Percentiles rank a stretch among this genome's conserved stretches.
Conservation (phyloP, 1,140 invertebrate species). For the Caenorhabditis elegans region DNA sequence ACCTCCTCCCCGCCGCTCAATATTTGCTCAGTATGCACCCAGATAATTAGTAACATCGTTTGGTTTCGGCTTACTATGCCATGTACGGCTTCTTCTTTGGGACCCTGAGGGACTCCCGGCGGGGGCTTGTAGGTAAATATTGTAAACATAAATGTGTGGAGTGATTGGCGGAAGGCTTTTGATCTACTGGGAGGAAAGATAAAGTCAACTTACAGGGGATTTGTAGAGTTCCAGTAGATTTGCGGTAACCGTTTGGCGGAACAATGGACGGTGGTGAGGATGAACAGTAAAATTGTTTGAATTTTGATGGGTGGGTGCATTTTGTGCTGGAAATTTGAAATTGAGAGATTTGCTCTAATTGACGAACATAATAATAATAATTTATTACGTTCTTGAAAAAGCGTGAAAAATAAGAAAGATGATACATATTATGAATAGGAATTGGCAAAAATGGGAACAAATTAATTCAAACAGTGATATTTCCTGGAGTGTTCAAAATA, state of each 20-base stretch:
- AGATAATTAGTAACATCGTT: conserved; percentile 27
- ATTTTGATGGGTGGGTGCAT: too few species aligned
- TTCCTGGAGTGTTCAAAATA: too few species aligned
- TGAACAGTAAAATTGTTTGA: too few species aligned
- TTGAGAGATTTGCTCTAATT: too few species aligned
- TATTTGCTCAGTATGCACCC: conserved; percentile 15
- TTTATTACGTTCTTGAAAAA: neutral
- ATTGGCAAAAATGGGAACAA: neutral
- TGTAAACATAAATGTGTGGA: conserved; percentile 6
- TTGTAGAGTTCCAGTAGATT: conserved; percentile 25
- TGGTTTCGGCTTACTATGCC: conserved; percentile 30
- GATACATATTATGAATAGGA: too few species aligned
- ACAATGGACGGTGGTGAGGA: too few species aligned
- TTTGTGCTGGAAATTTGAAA: too few species aligned
- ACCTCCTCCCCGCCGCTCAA: neutral
- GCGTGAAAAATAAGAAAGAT: neutral
- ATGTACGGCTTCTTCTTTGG: conserved; percentile 1
- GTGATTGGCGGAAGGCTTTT: neutral
- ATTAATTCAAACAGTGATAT: too few species aligned
- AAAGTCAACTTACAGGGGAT: neutral
- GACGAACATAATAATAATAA: too few species aligned
- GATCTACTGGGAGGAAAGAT: neutral
- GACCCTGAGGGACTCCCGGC: neutral
- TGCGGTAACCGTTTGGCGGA: conserved; percentile 11
- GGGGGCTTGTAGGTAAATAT: neutral